Evolutionary conservation across 2,888 invertebrate genomes (phyloP), one percentile per base, ranked within the genome.

Genomic region (Lymantria dispar): DNA sequence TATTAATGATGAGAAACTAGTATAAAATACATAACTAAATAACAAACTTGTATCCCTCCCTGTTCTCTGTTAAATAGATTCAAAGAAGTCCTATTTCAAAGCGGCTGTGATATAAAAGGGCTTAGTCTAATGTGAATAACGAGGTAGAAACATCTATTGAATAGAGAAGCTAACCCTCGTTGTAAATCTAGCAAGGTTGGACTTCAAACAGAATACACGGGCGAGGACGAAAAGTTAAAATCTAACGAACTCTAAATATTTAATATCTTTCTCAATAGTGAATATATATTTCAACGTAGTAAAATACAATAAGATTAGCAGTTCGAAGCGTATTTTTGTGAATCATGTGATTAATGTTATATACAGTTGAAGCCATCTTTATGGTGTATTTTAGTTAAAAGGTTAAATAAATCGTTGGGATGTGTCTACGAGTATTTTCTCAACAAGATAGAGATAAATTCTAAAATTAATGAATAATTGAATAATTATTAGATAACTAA

Each of bases 71-170:
- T 71, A 78, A 74, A 74, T 68, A 72, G 65, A 73, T 76, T 78
- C 74, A 81, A 84, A 83, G 73, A 80, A 76, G 70, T 74, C 66
- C 70, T 76, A 80, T 84, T 83, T 79, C 77, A 80, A 85, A 82
- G 78, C 74, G 65, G 67, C 52, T 62, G 63, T 67, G 73, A 74
- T 83, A 84, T 77, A 76, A 86, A 87, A 82, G 85, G 81, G 78
- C 76, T 80, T 79, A 82, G 74, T 82, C 78, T 83, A 83, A 86
- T 80, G 76, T 79, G 80, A 83, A 85, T 85, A 85, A 86, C 81
- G 77, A 85, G 82, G 77, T 83, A 76, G 77, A 80, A 83, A 84
- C 78, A 78, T 80, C 79, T 72, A 67, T 70, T 86, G 83, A 87
- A 87, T 86, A 82, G 83, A 63, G 51, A 5, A 67, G 68, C 69